Base-by-base conservation (phyloP, 2,888 invertebrate species). In the Tipula helvola region DNA sequence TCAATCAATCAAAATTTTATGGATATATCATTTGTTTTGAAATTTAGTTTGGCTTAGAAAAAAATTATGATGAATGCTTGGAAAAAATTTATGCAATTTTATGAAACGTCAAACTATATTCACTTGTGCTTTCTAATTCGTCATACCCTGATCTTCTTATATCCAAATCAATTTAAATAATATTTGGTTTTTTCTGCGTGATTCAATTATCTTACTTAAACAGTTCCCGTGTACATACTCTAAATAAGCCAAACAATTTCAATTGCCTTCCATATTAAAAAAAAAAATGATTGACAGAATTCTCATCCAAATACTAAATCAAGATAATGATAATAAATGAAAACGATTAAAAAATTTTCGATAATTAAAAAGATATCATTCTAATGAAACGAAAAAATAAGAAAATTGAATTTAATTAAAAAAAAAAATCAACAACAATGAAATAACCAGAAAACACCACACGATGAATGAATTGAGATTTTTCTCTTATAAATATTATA, bases 1-100 rank as follows among this genome's bases (percentile, higher is more conserved):
- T 57, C 86, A 86, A 86, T 86, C 86, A 86, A 86, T 86, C 86
- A 86, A 86, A 57, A 36, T 83, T 83, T 36, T 52, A 52, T 52
- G 5, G n/a, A 52, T 52, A 28, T 28, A 71, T 71, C 10, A 71
- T 71, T 71, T 71, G 12, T 71, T 71, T 71, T 71, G 71, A 71
- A 71, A 52, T 71, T 71, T 71, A 71, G n/a, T 16, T 16, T 16
- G n/a, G 8, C 13, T 47, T 10, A 47, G 13, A 52, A 16, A 52
- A 71, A 18, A 57, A 18, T 18, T 28, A 28, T 28, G 71, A 28
- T 71, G 12, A 4, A 28, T 71, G 71, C 28, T 28, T 28, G 10
- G 8, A 10, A 71, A 71, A 57, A 28, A 28, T 18, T 8, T 18
- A 8, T 71, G 71, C 18, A 71, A 71, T 71, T 71, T 71, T 8